These are phyloP conservation scores for Crocallis elinguaria DNA, from an alignment of 2,888 invertebrate genomes.

Conservation along the genomic window DNA sequence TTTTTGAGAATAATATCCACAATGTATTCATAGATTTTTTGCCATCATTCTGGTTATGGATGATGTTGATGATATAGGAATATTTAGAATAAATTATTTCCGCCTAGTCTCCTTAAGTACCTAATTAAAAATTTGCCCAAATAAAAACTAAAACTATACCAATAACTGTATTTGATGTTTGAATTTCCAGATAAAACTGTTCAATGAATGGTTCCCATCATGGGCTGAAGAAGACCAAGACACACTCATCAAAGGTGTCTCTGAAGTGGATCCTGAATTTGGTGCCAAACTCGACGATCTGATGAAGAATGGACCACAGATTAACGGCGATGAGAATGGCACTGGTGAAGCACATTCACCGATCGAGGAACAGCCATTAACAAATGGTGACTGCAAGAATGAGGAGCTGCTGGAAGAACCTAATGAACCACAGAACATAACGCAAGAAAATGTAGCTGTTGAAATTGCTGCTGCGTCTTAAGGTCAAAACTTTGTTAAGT, in stretches of 20 bases:
- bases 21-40: too few species aligned
- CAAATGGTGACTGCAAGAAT: constrained; percentile 39
- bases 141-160: not conserved
- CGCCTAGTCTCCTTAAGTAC: too few species aligned
- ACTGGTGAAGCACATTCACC: constrained; percentile 56
- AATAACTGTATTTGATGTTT: not conserved
- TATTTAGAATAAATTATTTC: too few species aligned
- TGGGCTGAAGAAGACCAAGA: constrained; percentile 91
- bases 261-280: constrained; percentile 89
- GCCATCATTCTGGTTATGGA: too few species aligned
- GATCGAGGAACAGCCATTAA: constrained; percentile 42
- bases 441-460: constrained; percentile 64
- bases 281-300: constrained; percentile 87
- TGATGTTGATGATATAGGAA: too few species aligned
- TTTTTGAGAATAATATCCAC: too few species aligned
- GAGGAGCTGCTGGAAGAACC: constrained; percentile 31
- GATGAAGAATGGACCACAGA: constrained; percentile 58
- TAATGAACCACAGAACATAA: constrained; percentile 35
- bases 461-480: constrained; percentile 77
- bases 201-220: constrained; percentile 92
- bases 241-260: constrained; percentile 87
- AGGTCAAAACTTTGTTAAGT: constrained; percentile 27
- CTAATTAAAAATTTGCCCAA: not conserved
- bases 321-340: constrained; percentile 75
- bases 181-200: constrained; percentile 88